These are phyloP conservation scores for Laspeyria flexula DNA, from an alignment of 2,888 invertebrate species.

Conservation along the genomic window DNA sequence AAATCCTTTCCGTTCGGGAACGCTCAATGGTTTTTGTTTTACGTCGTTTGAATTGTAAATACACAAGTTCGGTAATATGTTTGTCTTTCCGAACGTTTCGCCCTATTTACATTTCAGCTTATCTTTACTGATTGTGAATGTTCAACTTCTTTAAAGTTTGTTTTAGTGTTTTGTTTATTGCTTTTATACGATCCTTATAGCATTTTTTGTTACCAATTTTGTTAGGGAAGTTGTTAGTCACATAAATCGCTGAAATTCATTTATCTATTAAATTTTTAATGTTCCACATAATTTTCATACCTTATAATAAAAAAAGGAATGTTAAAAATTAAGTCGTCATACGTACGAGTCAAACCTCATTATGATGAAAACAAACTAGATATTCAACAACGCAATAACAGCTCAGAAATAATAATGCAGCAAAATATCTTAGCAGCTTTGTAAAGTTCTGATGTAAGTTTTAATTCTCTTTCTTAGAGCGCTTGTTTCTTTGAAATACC, in stretches of 20 bases:
- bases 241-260: too few species aligned
- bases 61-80: conserved; percentile 56
- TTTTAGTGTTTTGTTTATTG: conserved; percentile 24
- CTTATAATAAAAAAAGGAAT: too few species aligned
- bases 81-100: conserved; percentile 48
- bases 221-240: background rate
- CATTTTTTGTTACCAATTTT: background rate
- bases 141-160: conserved; percentile 36
- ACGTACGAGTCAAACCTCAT: conserved; percentile 22
- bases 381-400: conserved; percentile 37
- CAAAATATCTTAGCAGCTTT: conserved; percentile 25
- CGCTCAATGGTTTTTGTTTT: conserved; percentile 52
- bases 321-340: too few species aligned
- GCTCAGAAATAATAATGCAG: conserved; percentile 28
- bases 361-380: conserved; percentile 28
- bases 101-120: conserved; percentile 50
- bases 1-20: conserved; percentile 51
- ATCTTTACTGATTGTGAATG: conserved; percentile 41
- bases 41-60: conserved; percentile 58
- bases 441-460: conserved; percentile 60
- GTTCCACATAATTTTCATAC: too few species aligned
- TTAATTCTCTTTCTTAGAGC: conserved; percentile 63
- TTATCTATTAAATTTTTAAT: too few species aligned
- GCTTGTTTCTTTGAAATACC: conserved; percentile 38
- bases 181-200: background rate